A percentile compares a stretch with the other conserved stretches of the same genome.
phyloP scores from a whole-genome alignment of 2,113 vertebrate species.

The Cheirogaleus medius region DNA sequence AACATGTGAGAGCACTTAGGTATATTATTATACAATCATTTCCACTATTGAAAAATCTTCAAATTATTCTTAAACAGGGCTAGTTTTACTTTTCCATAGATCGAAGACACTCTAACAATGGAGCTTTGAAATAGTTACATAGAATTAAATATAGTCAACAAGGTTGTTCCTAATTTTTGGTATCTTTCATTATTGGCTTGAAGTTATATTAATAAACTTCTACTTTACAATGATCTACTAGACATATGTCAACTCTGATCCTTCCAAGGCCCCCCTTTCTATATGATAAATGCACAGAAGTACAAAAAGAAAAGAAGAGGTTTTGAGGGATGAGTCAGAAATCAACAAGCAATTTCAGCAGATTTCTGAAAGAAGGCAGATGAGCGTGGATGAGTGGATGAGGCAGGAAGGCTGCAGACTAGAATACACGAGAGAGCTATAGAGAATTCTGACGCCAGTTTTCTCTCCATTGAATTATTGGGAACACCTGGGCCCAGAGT shows the following conservation, averaged over 20 bases:
- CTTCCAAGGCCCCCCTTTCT: background rate
- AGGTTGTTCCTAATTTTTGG: background rate
- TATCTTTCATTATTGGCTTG: background rate
- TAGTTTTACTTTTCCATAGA: background rate
- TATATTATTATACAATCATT: background rate
- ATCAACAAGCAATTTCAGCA: background rate
- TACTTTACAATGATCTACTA: background rate
- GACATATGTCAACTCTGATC: background rate
- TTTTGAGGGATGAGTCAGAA: background rate
- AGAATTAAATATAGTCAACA: background rate
- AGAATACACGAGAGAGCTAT: background rate
- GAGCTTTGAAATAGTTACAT: background rate
- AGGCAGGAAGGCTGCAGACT: background rate
- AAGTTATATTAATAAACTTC: background rate
- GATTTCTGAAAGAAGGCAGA: conserved; percentile 7
- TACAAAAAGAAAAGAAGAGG: background rate
- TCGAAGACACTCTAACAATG: background rate
- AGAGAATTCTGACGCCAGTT: background rate
- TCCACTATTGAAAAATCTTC: background rate
- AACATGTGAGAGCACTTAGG: background rate
- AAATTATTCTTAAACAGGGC: background rate
- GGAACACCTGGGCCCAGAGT: background rate
- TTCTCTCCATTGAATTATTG: background rate
- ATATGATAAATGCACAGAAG: background rate
- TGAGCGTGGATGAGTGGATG: background rate